Base-by-base conservation (phyloP, 2,797 vertebrate genomes). In the Diplodus puntazzo region DNA sequence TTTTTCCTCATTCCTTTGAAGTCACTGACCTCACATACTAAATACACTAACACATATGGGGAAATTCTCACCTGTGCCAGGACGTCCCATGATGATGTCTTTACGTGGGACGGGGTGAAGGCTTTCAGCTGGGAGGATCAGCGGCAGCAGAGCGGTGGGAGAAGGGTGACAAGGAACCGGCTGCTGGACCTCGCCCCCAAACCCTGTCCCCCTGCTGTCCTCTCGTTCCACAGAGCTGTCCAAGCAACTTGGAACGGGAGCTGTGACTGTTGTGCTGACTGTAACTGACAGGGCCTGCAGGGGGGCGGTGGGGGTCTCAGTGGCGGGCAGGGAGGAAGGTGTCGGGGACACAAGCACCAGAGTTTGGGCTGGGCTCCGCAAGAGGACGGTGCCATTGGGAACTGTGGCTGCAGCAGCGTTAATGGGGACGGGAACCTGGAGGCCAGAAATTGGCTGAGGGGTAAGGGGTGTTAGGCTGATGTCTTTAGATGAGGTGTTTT, bases 11-110 rank as follows among this genome's bases (percentile, higher is more conserved):
- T 69, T 57, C 16, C 9, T 25, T 72, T 3, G 16, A 60, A 65
- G 30, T 63, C 46, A 55, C 23, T 64, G 34, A 27, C 57, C 25
- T 72, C 62, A 62, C 60, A 69, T 27, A 55, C 66, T 67, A 77
- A 69, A 73, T 16, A 71, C 69, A 83, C 52, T 16, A 50, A 73
- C 52, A 77, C 4, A 11, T 49, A 50, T 42, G 39, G 17, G 75
- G 57, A 39, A 58, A 23, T 30, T 76, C 96, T 96, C 96, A 98
- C 97, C 97, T 93, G 97, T 98, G 81, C 97, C 97, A 34, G 97
- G 97, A 43, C 97, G 95, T 82, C 97, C 97, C 96, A 98, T 98
- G 88, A 98, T 97, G 92, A 98, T 96, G 87, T 98, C 97, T 88
- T 97, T 98, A 84, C 97, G 96, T 17, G 97, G 97, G 2, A 94